These are phyloP conservation scores for Chiropotes sagulatus DNA, from an alignment of 2,797 vertebrate species.

Conservation along the genomic window DNA sequence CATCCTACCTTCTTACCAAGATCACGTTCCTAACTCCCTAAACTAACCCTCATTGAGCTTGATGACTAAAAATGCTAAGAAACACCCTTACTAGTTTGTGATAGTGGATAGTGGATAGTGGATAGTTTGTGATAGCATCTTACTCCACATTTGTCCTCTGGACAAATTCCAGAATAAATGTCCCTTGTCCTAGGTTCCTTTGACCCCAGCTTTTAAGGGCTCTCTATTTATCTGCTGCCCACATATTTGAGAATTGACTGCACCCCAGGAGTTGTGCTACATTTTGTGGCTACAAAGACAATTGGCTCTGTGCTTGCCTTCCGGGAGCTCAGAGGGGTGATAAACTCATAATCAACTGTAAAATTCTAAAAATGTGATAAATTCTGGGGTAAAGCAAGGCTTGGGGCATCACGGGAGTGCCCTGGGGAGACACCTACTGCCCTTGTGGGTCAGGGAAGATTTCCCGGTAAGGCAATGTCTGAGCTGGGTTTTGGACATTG, in stretches of 20 bases:
- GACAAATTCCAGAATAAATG: neutral
- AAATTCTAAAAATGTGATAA: neutral
- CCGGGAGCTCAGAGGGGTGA: neutral
- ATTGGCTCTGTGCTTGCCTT: neutral
- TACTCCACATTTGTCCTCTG: neutral
- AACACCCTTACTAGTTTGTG: neutral
- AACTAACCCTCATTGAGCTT: neutral
- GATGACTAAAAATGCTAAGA: neutral
- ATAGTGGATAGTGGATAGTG: too few relatives aligned
- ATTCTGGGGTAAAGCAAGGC: neutral
- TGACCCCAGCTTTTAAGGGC: neutral
- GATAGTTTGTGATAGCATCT: neutral
- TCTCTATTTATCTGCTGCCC: constrained; percentile 30
- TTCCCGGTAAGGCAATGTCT: neutral
- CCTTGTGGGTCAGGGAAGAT: neutral
- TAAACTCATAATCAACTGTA: neutral
- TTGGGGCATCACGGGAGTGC: neutral
- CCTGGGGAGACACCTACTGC: neutral
- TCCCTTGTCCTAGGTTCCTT: neutral
- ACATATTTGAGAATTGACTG: neutral
- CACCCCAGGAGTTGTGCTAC: neutral
- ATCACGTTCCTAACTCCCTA: neutral
- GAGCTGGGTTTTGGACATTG: neutral
- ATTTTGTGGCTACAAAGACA: neutral
- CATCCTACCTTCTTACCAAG: neutral